phyloP scores from a whole-genome alignment of 2,113 vertebrate species.

The Sylvietta virens region DNA sequence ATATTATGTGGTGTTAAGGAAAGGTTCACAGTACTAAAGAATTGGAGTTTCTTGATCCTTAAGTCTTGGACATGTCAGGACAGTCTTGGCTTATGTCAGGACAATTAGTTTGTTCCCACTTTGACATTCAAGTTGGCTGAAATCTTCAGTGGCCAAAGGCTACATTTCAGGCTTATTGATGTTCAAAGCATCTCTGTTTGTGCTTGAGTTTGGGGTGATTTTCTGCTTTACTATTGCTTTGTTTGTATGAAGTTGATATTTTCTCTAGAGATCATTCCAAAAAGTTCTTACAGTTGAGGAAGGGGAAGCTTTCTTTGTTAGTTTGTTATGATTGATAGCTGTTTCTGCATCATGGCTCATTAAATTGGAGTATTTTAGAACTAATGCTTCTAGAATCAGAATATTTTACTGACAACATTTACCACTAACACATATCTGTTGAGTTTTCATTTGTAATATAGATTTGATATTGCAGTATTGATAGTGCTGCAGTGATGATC shows the following conservation, averaged over 20 bases:
- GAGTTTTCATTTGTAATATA: neutral
- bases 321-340: neutral
- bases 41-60: neutral
- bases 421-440: neutral
- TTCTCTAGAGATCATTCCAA: neutral
- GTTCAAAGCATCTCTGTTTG: neutral
- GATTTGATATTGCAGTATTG: neutral
- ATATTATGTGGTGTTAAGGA: neutral
- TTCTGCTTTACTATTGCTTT: neutral
- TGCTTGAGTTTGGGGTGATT: neutral
- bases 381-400: neutral
- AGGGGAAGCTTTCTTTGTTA: neutral
- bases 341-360: neutral
- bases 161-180: neutral
- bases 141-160: neutral
- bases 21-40: neutral
- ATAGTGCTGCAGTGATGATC: neutral
- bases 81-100: neutral
- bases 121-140: neutral
- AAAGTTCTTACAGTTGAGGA: neutral
- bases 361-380: neutral
- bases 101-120: neutral
- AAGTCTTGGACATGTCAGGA: neutral
- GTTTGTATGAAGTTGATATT: neutral
- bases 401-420: neutral